Conservation (phyloP, 1,140 invertebrate genomes). For the Himalopsyche phryganea region DNA sequence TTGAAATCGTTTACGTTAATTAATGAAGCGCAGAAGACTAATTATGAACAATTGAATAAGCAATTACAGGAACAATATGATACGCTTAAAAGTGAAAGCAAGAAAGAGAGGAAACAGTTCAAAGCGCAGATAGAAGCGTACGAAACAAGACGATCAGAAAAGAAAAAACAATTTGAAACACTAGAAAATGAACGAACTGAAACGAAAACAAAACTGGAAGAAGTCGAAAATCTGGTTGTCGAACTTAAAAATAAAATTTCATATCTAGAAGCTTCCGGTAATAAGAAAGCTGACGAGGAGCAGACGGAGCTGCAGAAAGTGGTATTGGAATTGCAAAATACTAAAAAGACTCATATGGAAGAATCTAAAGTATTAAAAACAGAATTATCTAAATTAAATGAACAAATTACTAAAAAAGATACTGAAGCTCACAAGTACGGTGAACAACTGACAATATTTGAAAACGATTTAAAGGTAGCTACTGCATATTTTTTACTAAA, state of each 20-base stretch:
- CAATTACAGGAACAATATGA: conserved; percentile 45
- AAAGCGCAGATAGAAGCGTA: conserved; percentile 44
- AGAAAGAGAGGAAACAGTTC: conserved; percentile 42
- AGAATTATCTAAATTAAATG: conserved; percentile 42
- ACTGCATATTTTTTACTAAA: conserved; percentile 5
- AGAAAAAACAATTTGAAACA: conserved; percentile 49
- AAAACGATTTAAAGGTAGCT: conserved; percentile 47
- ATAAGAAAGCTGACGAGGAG: conserved; percentile 39
- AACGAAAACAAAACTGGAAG: conserved; percentile 42
- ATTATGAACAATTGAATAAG: conserved; percentile 50
- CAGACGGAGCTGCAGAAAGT: conserved; percentile 45
- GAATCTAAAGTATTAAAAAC: conserved; percentile 39
- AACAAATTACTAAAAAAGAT: conserved; percentile 42
- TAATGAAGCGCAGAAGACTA: conserved; percentile 49
- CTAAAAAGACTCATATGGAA: conserved; percentile 38
- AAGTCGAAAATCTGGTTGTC: conserved; percentile 42
- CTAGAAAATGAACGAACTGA: conserved; percentile 49
- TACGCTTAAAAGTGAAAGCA: conserved; percentile 48
- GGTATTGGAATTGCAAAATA: conserved; percentile 44
- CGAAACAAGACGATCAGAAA: conserved; percentile 45
- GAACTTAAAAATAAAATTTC: conserved; percentile 46
- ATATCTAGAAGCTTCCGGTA: conserved; percentile 40
- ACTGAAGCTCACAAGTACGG: conserved; percentile 44
- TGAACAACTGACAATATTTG: conserved; percentile 42
- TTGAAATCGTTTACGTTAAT: conserved; percentile 45